Evolutionary conservation across 2,797 vertebrate genomes (phyloP).

Genomic region (Sebastes kiyomatsui): DNA sequence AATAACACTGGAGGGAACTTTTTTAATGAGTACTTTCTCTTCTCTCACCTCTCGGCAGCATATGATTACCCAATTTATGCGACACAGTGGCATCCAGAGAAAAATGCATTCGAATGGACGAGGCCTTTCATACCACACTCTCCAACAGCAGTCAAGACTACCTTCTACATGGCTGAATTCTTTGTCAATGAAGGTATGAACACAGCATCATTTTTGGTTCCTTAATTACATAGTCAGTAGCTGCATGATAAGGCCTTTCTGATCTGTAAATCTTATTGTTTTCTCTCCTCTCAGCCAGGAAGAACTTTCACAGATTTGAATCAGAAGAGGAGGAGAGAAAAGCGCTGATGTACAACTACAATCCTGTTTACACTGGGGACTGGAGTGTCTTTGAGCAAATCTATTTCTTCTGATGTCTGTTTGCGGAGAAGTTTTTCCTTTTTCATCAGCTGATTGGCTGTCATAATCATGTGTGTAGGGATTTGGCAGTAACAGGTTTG

Average conservation of each 20-base stretch:
- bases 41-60: slow-evolving; percentile 71
- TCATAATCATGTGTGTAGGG: not conserved
- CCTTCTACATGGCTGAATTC: slow-evolving; percentile 90
- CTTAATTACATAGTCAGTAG: not conserved
- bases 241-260: not conserved
- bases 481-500: no score
- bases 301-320: slow-evolving; percentile 78
- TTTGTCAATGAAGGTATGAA: slow-evolving; percentile 91
- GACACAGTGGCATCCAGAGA: slow-evolving; percentile 97
- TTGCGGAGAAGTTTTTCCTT: not conserved
- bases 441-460: not conserved
- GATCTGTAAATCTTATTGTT: not conserved
- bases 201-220: not conserved
- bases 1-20: accelerated
- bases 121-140: slow-evolving; percentile 82
- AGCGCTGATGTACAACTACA: slow-evolving; percentile 82
- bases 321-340: slow-evolving; percentile 64
- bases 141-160: slow-evolving; percentile 78
- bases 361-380: slow-evolving; percentile 51
- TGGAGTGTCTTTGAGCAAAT: slow-evolving; percentile 56
- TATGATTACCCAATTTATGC: slow-evolving; percentile 89
- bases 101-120: slow-evolving; percentile 91
- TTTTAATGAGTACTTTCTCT: not conserved
- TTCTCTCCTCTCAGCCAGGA: slow-evolving; percentile 77
- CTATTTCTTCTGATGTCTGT: slow-evolving; percentile 60